phyloP scores from a whole-genome alignment of 2,113 vertebrate genomes.

The Corythornis cristatus region DNA sequence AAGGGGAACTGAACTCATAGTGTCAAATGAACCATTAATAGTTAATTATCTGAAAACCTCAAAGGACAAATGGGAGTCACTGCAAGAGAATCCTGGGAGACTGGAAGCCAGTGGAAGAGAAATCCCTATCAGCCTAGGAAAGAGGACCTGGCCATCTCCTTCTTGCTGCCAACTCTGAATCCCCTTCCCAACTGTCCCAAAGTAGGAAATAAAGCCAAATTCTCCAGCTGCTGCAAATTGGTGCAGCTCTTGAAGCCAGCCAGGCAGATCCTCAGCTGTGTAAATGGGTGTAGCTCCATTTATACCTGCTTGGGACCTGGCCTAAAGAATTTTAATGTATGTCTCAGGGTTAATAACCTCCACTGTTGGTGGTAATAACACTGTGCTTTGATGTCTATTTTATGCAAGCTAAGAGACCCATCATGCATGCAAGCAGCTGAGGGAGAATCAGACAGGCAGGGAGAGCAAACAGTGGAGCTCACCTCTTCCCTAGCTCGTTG shows the following conservation, averaged over 20 bases:
- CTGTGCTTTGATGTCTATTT: slow-evolving; percentile 43
- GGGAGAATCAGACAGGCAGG: neutral
- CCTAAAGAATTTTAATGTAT: slow-evolving; percentile 51
- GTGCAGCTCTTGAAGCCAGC: neutral
- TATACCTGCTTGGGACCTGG: slow-evolving; percentile 20
- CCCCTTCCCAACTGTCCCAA: neutral
- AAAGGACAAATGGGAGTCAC: slow-evolving; percentile 31
- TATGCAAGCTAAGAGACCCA: slow-evolving; percentile 39
- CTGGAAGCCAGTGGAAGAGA: neutral
- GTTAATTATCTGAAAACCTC: slow-evolving; percentile 46
- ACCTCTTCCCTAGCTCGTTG: slow-evolving; percentile 89
- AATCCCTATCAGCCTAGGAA: neutral
- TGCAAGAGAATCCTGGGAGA: neutral
- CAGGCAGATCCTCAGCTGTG: neutral
- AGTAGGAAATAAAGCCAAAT: neutral
- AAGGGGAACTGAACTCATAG: slow-evolving; percentile 19
- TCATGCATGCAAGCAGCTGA: slow-evolving; percentile 31
- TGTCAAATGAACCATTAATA: slow-evolving; percentile 31
- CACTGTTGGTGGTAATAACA: slow-evolving; percentile 42
- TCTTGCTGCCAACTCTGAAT: neutral
- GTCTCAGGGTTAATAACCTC: slow-evolving; percentile 42
- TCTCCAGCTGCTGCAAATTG: neutral
- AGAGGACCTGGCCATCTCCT: neutral
- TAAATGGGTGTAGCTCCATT: slow-evolving; percentile 41
- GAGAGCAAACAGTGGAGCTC: slow-evolving; percentile 23